These are phyloP conservation scores for Nycteola revayana DNA, from an alignment of 2,888 invertebrate genomes.

Conservation along the genomic window DNA sequence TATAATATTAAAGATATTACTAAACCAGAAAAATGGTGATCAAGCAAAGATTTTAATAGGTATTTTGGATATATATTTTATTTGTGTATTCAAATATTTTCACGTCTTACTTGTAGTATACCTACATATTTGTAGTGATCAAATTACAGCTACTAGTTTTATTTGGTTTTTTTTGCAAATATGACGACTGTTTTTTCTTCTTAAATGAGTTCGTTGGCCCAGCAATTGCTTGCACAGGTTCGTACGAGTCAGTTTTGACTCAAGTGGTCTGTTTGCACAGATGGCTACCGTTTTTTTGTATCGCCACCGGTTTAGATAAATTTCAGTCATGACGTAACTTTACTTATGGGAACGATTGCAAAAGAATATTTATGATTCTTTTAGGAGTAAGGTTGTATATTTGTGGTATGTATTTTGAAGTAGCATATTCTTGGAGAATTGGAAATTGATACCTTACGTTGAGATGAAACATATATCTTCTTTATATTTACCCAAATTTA, in stretches of 20 bases:
- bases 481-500: no score
- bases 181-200: conserved; percentile 34
- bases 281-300: conserved; percentile 49
- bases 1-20: no score
- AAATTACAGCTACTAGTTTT: conserved; percentile 5
- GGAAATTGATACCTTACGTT: no score
- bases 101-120: no score
- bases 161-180: conserved; percentile 38
- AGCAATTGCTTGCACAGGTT: conserved; percentile 40
- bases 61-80: no score
- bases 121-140: not conserved
- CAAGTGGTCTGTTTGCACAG: conserved; percentile 50
- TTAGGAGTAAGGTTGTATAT: not conserved
- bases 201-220: conserved; percentile 47
- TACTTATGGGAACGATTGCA: not conserved
- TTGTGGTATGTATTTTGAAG: not conserved
- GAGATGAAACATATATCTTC: no score
- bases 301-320: conserved; percentile 32
- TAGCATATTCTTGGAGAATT: no score
- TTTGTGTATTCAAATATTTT: no score
- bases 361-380: no score
- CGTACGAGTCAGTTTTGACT: conserved; percentile 32
- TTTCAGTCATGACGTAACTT: conserved; percentile 32
- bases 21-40: no score
- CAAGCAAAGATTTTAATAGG: no score